Percentiles rank a stretch among this genome's conserved stretches.
These are phyloP conservation scores for Symphodus melops DNA, from an alignment of 2,113 vertebrate species.

Conservation along the genomic window DNA sequence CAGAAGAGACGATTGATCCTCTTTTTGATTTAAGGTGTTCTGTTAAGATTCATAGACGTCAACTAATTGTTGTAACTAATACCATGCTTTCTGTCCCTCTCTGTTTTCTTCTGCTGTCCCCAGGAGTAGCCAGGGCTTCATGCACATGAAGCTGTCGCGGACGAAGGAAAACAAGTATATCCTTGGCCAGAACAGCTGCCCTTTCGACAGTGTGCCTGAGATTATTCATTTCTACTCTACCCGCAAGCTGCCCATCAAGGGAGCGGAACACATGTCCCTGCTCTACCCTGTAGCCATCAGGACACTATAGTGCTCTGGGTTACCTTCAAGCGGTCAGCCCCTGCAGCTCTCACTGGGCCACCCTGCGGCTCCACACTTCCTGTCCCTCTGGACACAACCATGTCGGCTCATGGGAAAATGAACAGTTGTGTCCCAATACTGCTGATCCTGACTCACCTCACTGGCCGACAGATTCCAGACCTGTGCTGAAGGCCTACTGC, in stretches of 20 bases:
- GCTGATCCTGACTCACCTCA: slow-evolving; percentile 72
- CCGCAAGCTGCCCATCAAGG: slow-evolving; percentile 98
- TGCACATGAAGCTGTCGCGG: slow-evolving; percentile 97
- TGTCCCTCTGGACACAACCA: slow-evolving; percentile 30
- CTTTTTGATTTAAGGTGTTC: too few relatives aligned
- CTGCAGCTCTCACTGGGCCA: slow-evolving; percentile 41
- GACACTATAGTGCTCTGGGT: slow-evolving; percentile 87
- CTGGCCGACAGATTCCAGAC: slow-evolving; percentile 56
- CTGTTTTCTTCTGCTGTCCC: slow-evolving; percentile 23
- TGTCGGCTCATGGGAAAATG: slow-evolving; percentile 41
- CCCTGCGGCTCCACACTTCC: slow-evolving; percentile 31
- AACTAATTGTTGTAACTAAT: too few relatives aligned
- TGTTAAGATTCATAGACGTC: too few relatives aligned
- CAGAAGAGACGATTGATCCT: too few relatives aligned
- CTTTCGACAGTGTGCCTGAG: slow-evolving; percentile 95
- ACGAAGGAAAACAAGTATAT: slow-evolving; percentile 97
- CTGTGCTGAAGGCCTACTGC: slow-evolving; percentile 58
- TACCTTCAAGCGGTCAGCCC: slow-evolving; percentile 32
- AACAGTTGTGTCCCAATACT: slow-evolving; percentile 60
- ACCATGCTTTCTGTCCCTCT: not conserved
- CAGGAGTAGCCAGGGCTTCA: slow-evolving; percentile 99
- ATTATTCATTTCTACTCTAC: slow-evolving; percentile 98
- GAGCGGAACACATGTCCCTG: slow-evolving; percentile 98
- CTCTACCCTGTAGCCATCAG: slow-evolving; percentile 97
- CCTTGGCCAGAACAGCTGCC: slow-evolving; percentile 96